phyloP scores from a whole-genome alignment of 2,888 invertebrate genomes.

The Sminthurinus aureus region DNA sequence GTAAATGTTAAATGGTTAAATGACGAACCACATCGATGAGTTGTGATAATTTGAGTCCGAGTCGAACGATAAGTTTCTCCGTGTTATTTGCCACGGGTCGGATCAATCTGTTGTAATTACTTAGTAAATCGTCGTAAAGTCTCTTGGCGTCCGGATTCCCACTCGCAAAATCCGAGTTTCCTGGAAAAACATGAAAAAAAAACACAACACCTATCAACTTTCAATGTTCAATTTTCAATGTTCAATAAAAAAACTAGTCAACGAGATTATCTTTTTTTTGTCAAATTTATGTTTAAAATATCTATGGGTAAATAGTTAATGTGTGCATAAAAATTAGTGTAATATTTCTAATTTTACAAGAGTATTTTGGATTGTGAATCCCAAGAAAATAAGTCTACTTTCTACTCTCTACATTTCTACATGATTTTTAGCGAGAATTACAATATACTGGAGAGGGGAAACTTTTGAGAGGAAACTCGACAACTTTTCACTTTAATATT shows the following conservation, averaged over 20 bases:
- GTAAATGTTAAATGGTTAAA: too few species aligned
- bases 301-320: too few species aligned
- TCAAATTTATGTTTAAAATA: too few species aligned
- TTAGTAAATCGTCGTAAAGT: constrained; percentile 93
- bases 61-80: constrained; percentile 88
- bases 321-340: too few species aligned
- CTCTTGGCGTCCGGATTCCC: constrained; percentile 94
- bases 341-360: too few species aligned
- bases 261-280: too few species aligned
- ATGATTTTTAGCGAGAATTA: background rate
- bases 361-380: too few species aligned
- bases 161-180: constrained; percentile 67
- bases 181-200: background rate
- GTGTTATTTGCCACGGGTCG: constrained; percentile 92
- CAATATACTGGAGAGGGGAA: background rate
- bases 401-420: background rate
- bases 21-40: constrained; percentile 74
- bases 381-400: background rate
- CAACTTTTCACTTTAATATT: background rate
- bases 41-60: constrained; percentile 89
- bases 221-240: too few species aligned
- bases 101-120: constrained; percentile 94
- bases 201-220: background rate
- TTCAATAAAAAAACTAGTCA: too few species aligned
- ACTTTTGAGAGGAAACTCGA: background rate